Evolutionary conservation across 2,888 invertebrate species (phyloP).

Genomic region (Polia nebulosa): DNA sequence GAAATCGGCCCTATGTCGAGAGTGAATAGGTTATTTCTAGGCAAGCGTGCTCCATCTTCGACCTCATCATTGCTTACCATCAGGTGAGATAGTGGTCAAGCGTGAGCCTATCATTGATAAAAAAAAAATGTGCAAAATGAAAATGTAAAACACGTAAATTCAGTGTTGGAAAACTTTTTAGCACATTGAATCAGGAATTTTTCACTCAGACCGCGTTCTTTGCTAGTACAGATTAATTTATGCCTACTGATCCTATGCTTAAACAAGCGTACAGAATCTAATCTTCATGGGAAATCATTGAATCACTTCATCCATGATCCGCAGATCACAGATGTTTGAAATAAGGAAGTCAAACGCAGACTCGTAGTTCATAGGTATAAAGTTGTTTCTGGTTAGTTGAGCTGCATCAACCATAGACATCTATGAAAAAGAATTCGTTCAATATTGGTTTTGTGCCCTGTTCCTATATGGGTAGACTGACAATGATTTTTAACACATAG

Average conservation of each 20-base stretch:
- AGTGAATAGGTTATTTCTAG: too few species aligned
- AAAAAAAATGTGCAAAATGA: too few species aligned
- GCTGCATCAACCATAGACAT: background rate
- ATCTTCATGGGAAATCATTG: conserved; percentile 45
- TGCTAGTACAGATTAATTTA: background rate
- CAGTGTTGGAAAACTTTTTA: background rate
- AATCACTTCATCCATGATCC: background rate
- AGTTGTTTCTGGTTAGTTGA: background rate
- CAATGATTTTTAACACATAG: too few species aligned
- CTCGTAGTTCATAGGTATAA: conserved; percentile 1
- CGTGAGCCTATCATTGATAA: too few species aligned
- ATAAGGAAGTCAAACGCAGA: conserved; percentile 10
- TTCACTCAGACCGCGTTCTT: background rate
- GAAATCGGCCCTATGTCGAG: too few species aligned
- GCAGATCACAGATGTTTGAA: conserved; percentile 29
- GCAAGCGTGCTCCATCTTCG: too few species aligned
- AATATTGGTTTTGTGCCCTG: too few species aligned
- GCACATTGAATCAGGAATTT: background rate
- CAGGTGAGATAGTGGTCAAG: too few species aligned
- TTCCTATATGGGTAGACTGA: too few species aligned
- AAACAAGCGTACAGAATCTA: background rate
- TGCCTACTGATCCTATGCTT: background rate
- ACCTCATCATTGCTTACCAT: too few species aligned
- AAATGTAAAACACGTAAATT: background rate
- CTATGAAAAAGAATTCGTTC: background rate